Conservation (phyloP, 2,113 vertebrate species). For the Saccopteryx leptura region DNA sequence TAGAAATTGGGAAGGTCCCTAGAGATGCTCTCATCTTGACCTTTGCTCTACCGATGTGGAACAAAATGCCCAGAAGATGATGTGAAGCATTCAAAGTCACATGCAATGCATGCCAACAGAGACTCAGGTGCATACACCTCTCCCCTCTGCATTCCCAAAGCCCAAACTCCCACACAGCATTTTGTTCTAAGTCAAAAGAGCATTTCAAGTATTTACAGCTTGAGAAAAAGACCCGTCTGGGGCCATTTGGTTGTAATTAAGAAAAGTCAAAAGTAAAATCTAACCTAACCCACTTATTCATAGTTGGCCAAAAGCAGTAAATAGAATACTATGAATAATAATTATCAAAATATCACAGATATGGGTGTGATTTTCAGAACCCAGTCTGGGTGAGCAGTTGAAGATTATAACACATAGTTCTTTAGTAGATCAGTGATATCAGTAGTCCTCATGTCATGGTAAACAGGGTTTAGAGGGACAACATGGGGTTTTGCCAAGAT, state of each 20-base stretch:
- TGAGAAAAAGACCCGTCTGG: not conserved
- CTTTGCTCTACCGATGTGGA: not conserved
- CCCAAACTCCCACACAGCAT: not conserved
- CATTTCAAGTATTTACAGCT: not conserved
- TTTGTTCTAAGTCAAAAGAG: constrained; percentile 25
- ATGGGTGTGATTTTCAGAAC: not conserved
- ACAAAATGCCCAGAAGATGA: not conserved
- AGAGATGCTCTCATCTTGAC: not conserved
- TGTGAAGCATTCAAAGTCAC: not conserved
- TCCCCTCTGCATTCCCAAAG: not conserved
- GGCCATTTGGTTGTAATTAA: not conserved
- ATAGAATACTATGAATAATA: not conserved
- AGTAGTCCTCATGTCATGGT: constrained; percentile 73
- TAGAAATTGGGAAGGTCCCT: not conserved
- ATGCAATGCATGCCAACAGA: not conserved
- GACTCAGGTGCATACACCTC: no score
- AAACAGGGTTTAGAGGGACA: constrained; percentile 41
- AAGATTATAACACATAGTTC: constrained; percentile 40
- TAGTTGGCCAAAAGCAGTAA: constrained; percentile 29
- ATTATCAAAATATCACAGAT: constrained; percentile 13
- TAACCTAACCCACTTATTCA: not conserved
- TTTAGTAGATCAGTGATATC: constrained; percentile 81
- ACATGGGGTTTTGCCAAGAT: constrained; percentile 70
- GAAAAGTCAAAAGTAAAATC: constrained; percentile 48
- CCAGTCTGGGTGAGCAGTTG: not conserved